Conservation (phyloP, 64 coral and sea anemone genomes). For the Porites lutea region DNA sequence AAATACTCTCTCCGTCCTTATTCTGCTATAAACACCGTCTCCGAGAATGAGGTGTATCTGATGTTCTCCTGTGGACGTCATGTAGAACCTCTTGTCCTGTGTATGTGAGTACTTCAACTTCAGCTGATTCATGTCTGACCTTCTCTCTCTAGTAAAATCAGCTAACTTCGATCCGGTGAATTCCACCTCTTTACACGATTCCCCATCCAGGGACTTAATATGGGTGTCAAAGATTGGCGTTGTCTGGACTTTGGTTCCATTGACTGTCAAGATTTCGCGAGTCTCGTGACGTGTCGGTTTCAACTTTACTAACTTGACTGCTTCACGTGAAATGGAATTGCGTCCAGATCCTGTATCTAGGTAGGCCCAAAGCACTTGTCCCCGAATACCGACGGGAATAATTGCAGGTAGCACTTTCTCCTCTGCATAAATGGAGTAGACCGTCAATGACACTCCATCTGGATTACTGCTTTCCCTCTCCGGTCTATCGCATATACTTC, state of each 20-base stretch:
- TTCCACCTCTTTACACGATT: slow-evolving; percentile 39
- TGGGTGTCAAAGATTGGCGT: slow-evolving; percentile 47
- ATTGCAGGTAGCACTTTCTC: slow-evolving; percentile 42
- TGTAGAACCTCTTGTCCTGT: slow-evolving; percentile 31
- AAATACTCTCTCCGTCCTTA: slow-evolving; percentile 47
- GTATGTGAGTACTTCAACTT: slow-evolving; percentile 41
- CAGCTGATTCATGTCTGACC: slow-evolving; percentile 24
- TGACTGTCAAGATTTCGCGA: slow-evolving; percentile 42
- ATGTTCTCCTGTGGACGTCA: neutral
- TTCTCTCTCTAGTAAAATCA: slow-evolving; percentile 46
- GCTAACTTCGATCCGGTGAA: slow-evolving; percentile 35
- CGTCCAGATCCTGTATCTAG: slow-evolving; percentile 63
- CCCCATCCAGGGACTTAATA: slow-evolving; percentile 11
- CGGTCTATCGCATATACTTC: slow-evolving; percentile 42
- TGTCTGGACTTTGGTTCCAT: slow-evolving; percentile 45
- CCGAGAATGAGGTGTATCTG: slow-evolving; percentile 2
- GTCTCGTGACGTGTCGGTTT: slow-evolving; percentile 27
- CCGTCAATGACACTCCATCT: neutral
- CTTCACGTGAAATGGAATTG: slow-evolving; percentile 56
- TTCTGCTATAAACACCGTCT: neutral
- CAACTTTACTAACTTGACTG: slow-evolving; percentile 42
- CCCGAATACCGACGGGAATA: slow-evolving; percentile 27
- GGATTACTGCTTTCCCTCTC: neutral
- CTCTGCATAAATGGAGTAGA: slow-evolving; percentile 25
- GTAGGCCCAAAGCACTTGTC: slow-evolving; percentile 29